A percentile compares a stretch with the other conserved stretches of the same genome.
Evolutionary conservation across 2,113 vertebrate species (phyloP).

Genomic region (Poeciliopsis occidentalis): DNA sequence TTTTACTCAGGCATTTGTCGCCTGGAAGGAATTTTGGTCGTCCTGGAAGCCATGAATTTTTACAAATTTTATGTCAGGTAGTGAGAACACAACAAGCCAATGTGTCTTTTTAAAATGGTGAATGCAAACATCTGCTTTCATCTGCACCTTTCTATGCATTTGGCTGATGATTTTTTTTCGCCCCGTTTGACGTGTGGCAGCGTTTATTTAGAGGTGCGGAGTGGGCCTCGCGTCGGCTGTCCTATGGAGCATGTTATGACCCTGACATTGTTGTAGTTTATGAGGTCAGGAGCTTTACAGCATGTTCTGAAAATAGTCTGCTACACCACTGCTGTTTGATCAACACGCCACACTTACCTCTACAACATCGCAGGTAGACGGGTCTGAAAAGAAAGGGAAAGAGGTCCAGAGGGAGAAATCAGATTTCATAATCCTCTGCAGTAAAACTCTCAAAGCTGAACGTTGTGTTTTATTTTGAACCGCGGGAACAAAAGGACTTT

Average conservation of each 20-base stretch:
- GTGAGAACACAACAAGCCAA: background rate
- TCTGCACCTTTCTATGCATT: background rate
- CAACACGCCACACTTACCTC: conserved; percentile 32
- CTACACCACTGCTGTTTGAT: conserved; percentile 65
- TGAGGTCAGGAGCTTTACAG: conserved; percentile 73
- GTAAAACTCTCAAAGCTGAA: conserved; percentile 56
- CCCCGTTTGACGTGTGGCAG: conserved; percentile 18
- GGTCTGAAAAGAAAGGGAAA: conserved; percentile 25
- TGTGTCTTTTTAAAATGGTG: background rate
- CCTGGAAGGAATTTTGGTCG: too few species aligned
- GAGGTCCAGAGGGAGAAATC: conserved; percentile 6
- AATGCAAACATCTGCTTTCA: background rate
- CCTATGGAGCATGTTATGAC: conserved; percentile 56
- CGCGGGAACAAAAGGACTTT: conserved; percentile 60
- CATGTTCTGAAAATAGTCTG: conserved; percentile 68
- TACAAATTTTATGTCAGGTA: background rate
- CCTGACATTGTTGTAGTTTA: conserved; percentile 70
- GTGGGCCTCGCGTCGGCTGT: conserved; percentile 53
- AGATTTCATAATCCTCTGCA: conserved; percentile 63
- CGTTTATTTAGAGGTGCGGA: conserved; percentile 45
- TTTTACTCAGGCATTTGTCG: too few species aligned
- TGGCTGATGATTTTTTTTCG: conserved; percentile 4
- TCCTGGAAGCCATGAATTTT: too few species aligned
- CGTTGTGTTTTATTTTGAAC: conserved; percentile 65
- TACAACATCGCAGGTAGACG: conserved; percentile 20